Evolutionary conservation across 1,140 invertebrate species (phyloP).

Genomic region (Dufourea novaeangliae): DNA sequence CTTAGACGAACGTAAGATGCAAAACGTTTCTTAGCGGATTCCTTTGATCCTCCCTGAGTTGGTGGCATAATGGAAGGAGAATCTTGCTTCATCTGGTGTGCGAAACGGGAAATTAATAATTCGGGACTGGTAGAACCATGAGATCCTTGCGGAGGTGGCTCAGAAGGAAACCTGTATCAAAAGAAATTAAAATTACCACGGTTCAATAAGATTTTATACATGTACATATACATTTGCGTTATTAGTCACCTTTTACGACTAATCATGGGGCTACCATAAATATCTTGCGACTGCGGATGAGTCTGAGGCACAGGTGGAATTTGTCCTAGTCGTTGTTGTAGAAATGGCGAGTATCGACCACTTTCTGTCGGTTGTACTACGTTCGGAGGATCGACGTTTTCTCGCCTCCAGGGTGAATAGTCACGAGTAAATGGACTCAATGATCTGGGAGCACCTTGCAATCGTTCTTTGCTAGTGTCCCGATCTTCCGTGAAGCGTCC

Average conservation of each 20-base stretch:
- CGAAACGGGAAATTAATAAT: slow-evolving; percentile 76
- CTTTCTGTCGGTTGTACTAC: slow-evolving; percentile 75
- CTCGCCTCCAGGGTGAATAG: slow-evolving; percentile 80
- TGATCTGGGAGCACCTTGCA: slow-evolving; percentile 75
- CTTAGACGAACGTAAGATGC: slow-evolving; percentile 88
- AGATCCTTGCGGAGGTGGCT: slow-evolving; percentile 75
- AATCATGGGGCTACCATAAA: slow-evolving; percentile 79
- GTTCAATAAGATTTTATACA: too few species aligned
- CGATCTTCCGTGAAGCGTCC: slow-evolving; percentile 70
- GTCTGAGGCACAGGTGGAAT: slow-evolving; percentile 69
- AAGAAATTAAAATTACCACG: background rate
- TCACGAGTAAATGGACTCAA: slow-evolving; percentile 78
- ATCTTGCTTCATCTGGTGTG: slow-evolving; percentile 76
- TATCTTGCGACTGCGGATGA: slow-evolving; percentile 72
- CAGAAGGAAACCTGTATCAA: slow-evolving; percentile 75
- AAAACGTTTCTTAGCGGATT: slow-evolving; percentile 85
- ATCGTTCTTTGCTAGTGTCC: slow-evolving; percentile 71
- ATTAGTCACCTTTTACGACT: slow-evolving; percentile 77
- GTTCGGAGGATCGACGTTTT: slow-evolving; percentile 79
- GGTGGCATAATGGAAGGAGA: slow-evolving; percentile 63
- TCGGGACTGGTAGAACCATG: slow-evolving; percentile 77
- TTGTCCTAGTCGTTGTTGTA: slow-evolving; percentile 72
- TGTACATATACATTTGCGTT: background rate
- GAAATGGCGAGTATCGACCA: slow-evolving; percentile 72
- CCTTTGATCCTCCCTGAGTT: slow-evolving; percentile 68